Evolutionary conservation across 1,140 invertebrate genomes (phyloP).

Genomic region (Gerris buenoi): DNA sequence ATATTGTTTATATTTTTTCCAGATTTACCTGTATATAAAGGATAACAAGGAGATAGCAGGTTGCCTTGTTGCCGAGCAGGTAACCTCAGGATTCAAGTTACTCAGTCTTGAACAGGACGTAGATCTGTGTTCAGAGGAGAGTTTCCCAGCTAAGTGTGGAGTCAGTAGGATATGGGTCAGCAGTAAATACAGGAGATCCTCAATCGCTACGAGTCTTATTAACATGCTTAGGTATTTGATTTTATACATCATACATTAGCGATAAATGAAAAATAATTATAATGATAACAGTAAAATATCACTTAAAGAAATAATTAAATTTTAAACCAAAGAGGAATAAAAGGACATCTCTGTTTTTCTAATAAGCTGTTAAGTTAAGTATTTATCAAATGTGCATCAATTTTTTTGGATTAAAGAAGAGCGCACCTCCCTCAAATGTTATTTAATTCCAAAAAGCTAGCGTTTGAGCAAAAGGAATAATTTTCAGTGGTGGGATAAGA

Average conservation of each 20-base stretch:
- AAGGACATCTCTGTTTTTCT: no score
- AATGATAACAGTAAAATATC: no score
- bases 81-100: background rate
- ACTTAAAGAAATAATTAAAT: no score
- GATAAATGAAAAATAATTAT: no score
- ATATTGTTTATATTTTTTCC: background rate
- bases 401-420: no score
- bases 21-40: conserved; percentile 5
- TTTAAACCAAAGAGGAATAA: no score
- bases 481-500: no score
- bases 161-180: conserved; percentile 5
- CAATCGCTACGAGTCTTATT: background rate
- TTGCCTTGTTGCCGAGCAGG: background rate
- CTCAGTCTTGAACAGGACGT: background rate
- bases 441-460: no score
- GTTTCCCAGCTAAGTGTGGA: background rate
- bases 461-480: no score
- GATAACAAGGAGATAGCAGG: background rate
- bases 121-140: conserved; percentile 2
- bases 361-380: no score
- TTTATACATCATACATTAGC: background rate
- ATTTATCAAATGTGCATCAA: no score
- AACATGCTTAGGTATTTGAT: conserved; percentile 4
- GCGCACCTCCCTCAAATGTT: no score
- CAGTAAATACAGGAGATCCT: background rate